Conservation (phyloP, 1,140 invertebrate genomes). For the Drosophila pectinifera region DNA sequence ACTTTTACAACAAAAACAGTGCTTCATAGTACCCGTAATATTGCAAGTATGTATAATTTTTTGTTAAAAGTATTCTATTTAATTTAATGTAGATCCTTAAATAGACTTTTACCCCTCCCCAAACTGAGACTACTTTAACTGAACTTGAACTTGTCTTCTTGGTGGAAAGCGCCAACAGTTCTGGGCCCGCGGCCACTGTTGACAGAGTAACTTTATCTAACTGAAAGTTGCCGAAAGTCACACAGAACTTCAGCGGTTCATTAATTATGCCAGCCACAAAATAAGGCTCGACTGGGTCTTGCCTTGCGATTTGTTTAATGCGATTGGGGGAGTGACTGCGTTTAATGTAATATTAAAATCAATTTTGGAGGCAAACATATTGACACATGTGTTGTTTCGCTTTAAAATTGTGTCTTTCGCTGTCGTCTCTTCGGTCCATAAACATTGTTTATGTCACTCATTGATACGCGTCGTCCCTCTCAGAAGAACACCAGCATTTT, state of each 20-base stretch:
- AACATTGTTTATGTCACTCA: slow-evolving; percentile 64
- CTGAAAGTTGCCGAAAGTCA: slow-evolving; percentile 22
- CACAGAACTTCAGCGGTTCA: slow-evolving; percentile 23
- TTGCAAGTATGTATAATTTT: too few species aligned
- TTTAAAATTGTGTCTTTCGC: slow-evolving; percentile 13
- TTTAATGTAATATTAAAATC: slow-evolving; percentile 34
- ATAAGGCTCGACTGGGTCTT: slow-evolving; percentile 22
- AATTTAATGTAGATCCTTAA: too few species aligned
- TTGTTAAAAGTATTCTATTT: too few species aligned
- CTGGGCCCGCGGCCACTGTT: background rate
- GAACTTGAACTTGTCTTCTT: slow-evolving; percentile 16
- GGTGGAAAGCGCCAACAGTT: background rate
- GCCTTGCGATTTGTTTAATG: background rate
- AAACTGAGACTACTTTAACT: background rate
- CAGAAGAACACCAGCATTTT: slow-evolving; percentile 43
- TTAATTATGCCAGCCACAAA: slow-evolving; percentile 36
- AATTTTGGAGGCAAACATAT: slow-evolving; percentile 8
- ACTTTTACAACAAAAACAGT: background rate
- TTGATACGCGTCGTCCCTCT: slow-evolving; percentile 50
- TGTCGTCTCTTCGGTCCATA: slow-evolving; percentile 21
- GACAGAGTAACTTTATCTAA: slow-evolving; percentile 20
- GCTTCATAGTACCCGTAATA: too few species aligned
- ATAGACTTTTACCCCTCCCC: too few species aligned
- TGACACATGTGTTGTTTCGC: slow-evolving; percentile 35
- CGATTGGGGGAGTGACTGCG: background rate